Conservation (phyloP, 2,113 vertebrate species). For the Oceanodroma tethys region DNA sequence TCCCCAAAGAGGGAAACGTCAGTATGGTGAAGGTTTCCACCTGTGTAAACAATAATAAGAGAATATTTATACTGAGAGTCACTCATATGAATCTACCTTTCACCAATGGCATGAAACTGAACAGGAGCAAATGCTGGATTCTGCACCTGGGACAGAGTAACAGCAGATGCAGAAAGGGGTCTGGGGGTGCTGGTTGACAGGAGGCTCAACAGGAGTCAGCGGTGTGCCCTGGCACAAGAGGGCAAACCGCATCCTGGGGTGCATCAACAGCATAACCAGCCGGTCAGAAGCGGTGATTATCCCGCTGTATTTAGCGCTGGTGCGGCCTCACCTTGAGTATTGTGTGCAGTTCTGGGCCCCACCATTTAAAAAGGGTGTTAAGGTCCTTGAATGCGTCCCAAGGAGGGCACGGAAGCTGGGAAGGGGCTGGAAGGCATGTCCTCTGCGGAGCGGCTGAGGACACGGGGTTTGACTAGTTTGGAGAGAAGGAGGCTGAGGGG, state of each 20-base stretch:
- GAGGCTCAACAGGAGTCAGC: not conserved
- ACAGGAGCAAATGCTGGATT: not conserved
- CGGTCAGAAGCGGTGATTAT: fast-evolving
- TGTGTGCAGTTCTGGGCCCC: not conserved
- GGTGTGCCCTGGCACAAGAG: not conserved
- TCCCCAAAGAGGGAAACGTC: slow-evolving; percentile 80
- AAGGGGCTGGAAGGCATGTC: not conserved
- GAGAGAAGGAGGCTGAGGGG: not conserved
- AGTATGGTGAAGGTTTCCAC: slow-evolving; percentile 74
- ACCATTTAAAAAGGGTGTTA: not conserved
- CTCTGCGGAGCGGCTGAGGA: not conserved
- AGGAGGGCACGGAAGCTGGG: not conserved
- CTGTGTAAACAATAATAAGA: slow-evolving; percentile 70
- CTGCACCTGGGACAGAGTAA: not conserved
- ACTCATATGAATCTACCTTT: not conserved
- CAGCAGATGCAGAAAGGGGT: not conserved
- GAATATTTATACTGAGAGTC: not conserved
- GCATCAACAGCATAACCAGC: not conserved
- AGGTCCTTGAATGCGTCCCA: fast-evolving
- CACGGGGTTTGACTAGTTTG: not conserved
- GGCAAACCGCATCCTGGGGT: not conserved
- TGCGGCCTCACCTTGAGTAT: not conserved
- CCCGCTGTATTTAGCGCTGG: not conserved
- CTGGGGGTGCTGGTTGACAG: not conserved
- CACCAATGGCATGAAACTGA: not conserved